phyloP scores from a whole-genome alignment of 2,113 vertebrate species.

The Willisornis vidua region DNA sequence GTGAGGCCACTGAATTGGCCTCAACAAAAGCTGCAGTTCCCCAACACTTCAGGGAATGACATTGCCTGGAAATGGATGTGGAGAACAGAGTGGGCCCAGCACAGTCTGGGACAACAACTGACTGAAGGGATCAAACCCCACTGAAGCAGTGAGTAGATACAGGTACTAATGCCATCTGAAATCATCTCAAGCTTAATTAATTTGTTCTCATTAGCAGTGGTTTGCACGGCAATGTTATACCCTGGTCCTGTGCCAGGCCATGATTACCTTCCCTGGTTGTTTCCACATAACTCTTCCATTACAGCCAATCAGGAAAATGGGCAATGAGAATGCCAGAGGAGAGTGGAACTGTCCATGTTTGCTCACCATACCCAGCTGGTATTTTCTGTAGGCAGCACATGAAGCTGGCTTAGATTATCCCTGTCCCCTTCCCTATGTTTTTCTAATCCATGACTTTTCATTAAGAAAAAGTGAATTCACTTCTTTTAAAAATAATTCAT shows the following conservation, averaged over 20 bases:
- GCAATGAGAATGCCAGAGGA: not conserved
- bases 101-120: not conserved
- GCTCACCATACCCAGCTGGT: not conserved
- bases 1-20: accelerated
- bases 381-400: not conserved
- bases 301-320: not conserved
- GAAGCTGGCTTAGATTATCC: not conserved
- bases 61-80: not conserved
- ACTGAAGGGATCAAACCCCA: not conserved
- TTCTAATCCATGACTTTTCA: not conserved
- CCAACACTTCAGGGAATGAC: not conserved
- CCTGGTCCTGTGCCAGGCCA: accelerated
- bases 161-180: not conserved
- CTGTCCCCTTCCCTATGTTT: not conserved
- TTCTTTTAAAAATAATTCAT: not conserved
- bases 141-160: not conserved
- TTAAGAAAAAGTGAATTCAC: not conserved
- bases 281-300: not conserved
- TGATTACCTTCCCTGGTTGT: accelerated
- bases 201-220: not conserved
- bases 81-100: not conserved
- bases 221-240: accelerated
- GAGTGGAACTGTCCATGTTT: not conserved
- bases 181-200: not conserved
- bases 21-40: not conserved